phyloP scores from a whole-genome alignment of 2,113 vertebrate species.

The Origma solitaria region DNA sequence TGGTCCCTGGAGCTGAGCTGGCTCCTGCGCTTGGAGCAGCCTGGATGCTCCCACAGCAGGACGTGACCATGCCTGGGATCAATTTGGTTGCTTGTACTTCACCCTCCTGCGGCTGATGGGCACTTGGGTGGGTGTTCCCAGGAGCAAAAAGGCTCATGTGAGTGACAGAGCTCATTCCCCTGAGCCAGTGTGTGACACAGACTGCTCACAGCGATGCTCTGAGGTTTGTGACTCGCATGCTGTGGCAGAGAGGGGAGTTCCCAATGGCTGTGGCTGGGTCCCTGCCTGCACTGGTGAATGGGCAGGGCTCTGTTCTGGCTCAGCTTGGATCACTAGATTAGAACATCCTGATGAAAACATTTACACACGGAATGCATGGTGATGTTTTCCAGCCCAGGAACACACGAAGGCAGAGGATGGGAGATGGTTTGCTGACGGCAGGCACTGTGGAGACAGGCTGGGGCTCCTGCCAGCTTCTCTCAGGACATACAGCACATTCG shows the following conservation, averaged over 20 bases:
- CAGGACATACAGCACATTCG: rapidly evolving
- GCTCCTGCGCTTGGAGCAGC: not conserved
- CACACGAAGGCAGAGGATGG: not conserved
- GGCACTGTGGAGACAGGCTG: not conserved
- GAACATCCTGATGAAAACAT: not conserved
- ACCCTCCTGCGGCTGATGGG: rapidly evolving
- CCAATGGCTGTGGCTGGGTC: not conserved
- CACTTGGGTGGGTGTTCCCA: not conserved
- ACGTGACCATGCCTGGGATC: not conserved
- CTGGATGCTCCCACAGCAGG: not conserved
- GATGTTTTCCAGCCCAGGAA: not conserved
- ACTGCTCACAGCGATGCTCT: rapidly evolving
- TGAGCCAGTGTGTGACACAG: not conserved
- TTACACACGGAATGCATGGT: not conserved
- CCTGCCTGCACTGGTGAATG: not conserved
- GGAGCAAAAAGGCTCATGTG: not conserved
- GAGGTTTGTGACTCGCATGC: not conserved
- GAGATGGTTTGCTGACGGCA: not conserved
- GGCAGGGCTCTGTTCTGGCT: not conserved
- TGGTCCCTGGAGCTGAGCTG: not conserved
- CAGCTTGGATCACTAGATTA: not conserved
- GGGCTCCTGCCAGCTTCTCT: not conserved
- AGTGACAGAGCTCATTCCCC: not conserved
- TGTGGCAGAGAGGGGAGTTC: not conserved
- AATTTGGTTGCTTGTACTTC: not conserved